Conservation (phyloP, 2,888 invertebrate species). For the Hydropsyche betteni region DNA sequence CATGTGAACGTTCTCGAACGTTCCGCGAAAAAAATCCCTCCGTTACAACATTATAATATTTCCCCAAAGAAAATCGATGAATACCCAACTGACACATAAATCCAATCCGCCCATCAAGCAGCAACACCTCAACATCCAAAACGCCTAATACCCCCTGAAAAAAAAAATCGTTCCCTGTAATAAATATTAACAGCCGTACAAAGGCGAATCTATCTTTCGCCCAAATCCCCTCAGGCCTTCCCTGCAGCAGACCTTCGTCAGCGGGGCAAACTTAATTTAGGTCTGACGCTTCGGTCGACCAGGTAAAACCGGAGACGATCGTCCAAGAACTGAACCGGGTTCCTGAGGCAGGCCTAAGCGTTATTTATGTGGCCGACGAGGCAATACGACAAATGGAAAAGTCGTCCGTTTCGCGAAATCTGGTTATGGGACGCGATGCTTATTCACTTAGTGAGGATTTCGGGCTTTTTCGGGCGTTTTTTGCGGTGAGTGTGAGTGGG, state of each 20-base stretch:
- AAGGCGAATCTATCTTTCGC: constrained; percentile 35
- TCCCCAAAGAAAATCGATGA: no score
- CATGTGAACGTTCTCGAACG: no score
- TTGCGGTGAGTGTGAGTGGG: no score
- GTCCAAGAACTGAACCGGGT: neutral
- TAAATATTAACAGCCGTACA: constrained; percentile 33
- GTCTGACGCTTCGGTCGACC: constrained; percentile 15
- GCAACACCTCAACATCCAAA: no score
- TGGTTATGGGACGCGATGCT: neutral
- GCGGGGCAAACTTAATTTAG: constrained; percentile 36
- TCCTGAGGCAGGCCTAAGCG: neutral
- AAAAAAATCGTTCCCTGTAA: constrained; percentile 19
- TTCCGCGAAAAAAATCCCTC: no score
- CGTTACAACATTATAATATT: no score
- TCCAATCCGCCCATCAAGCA: no score
- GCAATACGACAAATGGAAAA: constrained; percentile 19
- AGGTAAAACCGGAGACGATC: constrained; percentile 27
- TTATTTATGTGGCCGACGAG: neutral
- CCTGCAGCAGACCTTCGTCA: constrained; percentile 28
- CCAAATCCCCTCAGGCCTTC: constrained; percentile 24
- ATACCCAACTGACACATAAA: no score
- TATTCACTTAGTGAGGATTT: constrained; percentile 14
- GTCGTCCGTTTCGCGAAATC: neutral
- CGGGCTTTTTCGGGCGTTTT: neutral
- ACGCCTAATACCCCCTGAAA: neutral